Evolutionary conservation across 2,888 invertebrate genomes (phyloP), one percentile per base, ranked within the genome.

Genomic region (Papilio elwesi): DNA sequence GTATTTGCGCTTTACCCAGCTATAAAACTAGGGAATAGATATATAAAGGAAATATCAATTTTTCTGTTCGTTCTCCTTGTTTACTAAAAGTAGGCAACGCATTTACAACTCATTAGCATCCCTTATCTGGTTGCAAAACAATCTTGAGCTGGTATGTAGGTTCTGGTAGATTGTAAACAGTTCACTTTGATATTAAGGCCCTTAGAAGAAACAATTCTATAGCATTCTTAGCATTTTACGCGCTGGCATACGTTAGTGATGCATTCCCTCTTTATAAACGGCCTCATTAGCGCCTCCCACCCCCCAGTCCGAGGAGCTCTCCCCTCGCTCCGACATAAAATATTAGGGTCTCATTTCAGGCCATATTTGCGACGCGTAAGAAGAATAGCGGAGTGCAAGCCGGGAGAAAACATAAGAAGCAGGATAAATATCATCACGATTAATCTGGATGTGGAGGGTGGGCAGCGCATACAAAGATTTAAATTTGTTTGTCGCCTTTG

Each of bases 341-440:
- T 69, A 69, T 69, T 69, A 69, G 68, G 59, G 68, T 69, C 38
- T 69, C 59, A 69, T 69, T 69, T 38, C 68, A 51, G 51, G 59
- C n/a, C 49, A 48, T 26, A 52, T 52, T 52, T 52, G 43, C 63
- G 38, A 16, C 52, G 51, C 12, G 43, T 13, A 69, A 52, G 59
- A 57, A 51, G 68, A 64, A 64, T 64, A 64, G 64, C 64, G 64
- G 13, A 66, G 52, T 66, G 51, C 15, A 53, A 38, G 12, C 38
- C 53, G 15, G 16, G 49, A 67, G 26, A 47, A 67, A 47, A 53
- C 67, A 67, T 51, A 49, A 51, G 65, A 59, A 43, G 43, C 38
- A 15, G 49, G 51, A 51, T 65, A 65, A 65, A 65, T 65, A 65
- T 65, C 36, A 65, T 65, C 65, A 65, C 49, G 51, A 65, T 49